Evolutionary conservation across 2,888 invertebrate genomes (phyloP).

Genomic region (Rhimphoctona megacephalus): DNA sequence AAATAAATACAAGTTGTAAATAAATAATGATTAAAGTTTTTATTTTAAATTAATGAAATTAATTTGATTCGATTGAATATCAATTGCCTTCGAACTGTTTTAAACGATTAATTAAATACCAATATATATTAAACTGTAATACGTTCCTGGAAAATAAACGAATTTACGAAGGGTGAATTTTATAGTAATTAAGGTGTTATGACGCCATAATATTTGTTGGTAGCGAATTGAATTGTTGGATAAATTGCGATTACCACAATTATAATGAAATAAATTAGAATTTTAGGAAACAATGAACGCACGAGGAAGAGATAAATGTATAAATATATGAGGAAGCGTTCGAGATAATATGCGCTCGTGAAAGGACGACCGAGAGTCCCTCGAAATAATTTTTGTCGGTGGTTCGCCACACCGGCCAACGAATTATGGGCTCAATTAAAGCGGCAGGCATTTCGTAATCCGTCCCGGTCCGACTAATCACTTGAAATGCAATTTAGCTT

Average conservation of each 20-base stretch:
- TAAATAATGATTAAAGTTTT: neutral
- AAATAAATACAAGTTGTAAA: neutral
- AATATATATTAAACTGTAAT: neutral
- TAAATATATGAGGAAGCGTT: neutral
- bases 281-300: conserved; percentile 13
- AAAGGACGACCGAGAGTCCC: conserved; percentile 44
- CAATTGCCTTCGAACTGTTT: neutral
- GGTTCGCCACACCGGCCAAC: conserved; percentile 67
- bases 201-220: conserved; percentile 21
- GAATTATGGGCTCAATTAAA: conserved; percentile 82
- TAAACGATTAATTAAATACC: neutral
- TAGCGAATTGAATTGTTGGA: conserved; percentile 28
- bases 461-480: conserved; percentile 82
- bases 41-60: neutral
- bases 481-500: conserved; percentile 83
- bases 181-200: conserved; percentile 1
- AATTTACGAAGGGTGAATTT: neutral
- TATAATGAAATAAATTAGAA: neutral
- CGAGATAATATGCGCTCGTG: conserved; percentile 5
- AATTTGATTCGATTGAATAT: neutral
- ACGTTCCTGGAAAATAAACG: neutral
- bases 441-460: conserved; percentile 82
- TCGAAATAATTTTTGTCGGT: conserved; percentile 52
- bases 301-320: neutral
- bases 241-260: conserved; percentile 16